Base-by-base conservation (phyloP, 2,113 vertebrate species). In the Tonatia bakeri region DNA sequence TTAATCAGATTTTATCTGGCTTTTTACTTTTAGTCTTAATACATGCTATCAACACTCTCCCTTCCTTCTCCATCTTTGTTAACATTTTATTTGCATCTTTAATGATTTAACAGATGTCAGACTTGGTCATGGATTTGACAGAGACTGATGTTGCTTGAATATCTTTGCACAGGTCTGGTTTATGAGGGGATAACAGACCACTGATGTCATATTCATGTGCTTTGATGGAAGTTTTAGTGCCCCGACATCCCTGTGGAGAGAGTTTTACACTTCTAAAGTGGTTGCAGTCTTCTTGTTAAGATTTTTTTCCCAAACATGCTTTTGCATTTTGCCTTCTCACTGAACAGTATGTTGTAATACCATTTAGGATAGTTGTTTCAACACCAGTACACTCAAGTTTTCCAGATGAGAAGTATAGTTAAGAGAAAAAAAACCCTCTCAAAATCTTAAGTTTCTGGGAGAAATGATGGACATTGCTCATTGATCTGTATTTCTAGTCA, bases 41-140 rank as follows among this genome's bases (percentile, higher is more conserved):
- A 69, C 45, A 84, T 84, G n/a, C 82, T 95, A 88, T 96, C 90
- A 96, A 61, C 87, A 95, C 70, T 67, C 54, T 54, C 65, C 36
- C 47, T 67, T 76, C 86, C 24, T 80, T 47, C 65, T 77, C 72
- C 16, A 14, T 85, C 75, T 92, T 94, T 52, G 75, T 88, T 90
- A 96, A 45, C 81, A 94, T 96, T 96, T 96, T 88, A 92, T 92
- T 95, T 94, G 72, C 87, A 83, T 94, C 84, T 90, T 94, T 96
- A 98, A 95, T 95, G 87, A 90, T 94, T 95, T 97, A 95, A 96
- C 96, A 98, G 96, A 97, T 97, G 90, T 94, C 90, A 96, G n/a
- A 79, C n/a, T 56, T 96, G 93, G 43, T 87, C 82, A 81, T 40
- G 96, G n/a, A n/a, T 86, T 95, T 94, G 97, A 97, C 96, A 93